These are phyloP conservation scores for Parus major DNA, from an alignment of 2,113 vertebrate species.

Conservation along the genomic window DNA sequence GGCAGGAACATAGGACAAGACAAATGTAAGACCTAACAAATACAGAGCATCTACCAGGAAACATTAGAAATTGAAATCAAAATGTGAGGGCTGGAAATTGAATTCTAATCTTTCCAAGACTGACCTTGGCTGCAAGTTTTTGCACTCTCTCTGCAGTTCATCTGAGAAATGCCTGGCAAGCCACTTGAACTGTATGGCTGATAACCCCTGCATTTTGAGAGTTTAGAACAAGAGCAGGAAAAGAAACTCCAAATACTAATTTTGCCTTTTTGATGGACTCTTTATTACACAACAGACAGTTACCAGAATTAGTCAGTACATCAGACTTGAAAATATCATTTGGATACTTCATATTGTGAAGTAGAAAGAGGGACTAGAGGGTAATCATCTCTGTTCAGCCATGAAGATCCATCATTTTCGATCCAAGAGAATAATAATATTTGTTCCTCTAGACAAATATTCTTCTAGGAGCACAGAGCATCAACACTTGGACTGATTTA, in stretches of 20 bases:
- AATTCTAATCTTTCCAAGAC: neutral
- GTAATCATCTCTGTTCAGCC: neutral
- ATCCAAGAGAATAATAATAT: neutral
- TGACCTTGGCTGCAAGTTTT: neutral
- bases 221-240: constrained; percentile 41
- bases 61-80: neutral
- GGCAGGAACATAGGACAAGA: neutral
- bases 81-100: neutral
- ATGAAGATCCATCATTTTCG: neutral
- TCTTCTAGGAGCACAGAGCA: neutral
- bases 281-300: neutral
- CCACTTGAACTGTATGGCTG: neutral
- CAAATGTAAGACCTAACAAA: neutral
- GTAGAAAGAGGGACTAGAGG: neutral
- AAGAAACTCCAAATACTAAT: neutral
- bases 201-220: neutral
- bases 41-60: neutral
- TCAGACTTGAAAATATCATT: neutral
- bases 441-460: neutral
- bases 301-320: neutral
- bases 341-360: neutral
- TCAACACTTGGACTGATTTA: neutral
- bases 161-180: neutral
- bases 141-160: neutral
- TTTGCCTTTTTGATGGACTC: neutral